Base-by-base conservation (phyloP, 2,888 invertebrate genomes). In the Sussaba pulchella region DNA sequence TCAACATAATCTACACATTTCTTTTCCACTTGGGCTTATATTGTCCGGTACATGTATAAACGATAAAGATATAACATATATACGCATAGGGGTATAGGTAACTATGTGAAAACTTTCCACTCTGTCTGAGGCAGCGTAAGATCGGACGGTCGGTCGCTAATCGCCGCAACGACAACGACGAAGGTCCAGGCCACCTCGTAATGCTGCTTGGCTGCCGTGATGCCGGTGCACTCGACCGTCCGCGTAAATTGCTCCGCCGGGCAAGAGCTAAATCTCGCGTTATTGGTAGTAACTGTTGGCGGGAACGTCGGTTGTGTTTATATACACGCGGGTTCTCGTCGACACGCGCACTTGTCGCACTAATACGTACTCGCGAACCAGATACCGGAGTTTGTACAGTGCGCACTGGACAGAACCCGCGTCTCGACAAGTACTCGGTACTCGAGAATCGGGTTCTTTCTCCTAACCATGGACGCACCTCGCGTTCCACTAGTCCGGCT, bases 401-500 rank as follows among this genome's bases (percentile, higher is more conserved):
- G 45, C 39, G 12, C 36, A 47, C 36, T 1, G 12, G 47, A 6
- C 39, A 41, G 59, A 52, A 66, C 54, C 31, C 21, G 41, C 52
- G 12, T n/a, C n/a, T 17, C 39, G 64, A 41, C 52, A 17, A 26
- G 19, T 17, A 59, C 50, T 41, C 21, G 14, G 47, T 75, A 45
- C 59, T 31, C 74, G 14, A 43, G 69, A 70, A 69, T 19, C 26
- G 63, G 19, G 52, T 54, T 78, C 39, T 74, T 64, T 43, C 69
- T 45, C 43, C 63, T 59, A 45, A 63, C 59, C 26, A 71, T 24
- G 14, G 54, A 67, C 71, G 75, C 79, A 72, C 67, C 75, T 67
- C 71, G 66, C 57, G 61, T 59, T 80, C 54, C 61, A 75, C 75
- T 67, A 66, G 80, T 61, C 67, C 26, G 12, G 54, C 61, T 71